phyloP scores from a whole-genome alignment of 1,140 invertebrate species.

The Drosophila seguyi region DNA sequence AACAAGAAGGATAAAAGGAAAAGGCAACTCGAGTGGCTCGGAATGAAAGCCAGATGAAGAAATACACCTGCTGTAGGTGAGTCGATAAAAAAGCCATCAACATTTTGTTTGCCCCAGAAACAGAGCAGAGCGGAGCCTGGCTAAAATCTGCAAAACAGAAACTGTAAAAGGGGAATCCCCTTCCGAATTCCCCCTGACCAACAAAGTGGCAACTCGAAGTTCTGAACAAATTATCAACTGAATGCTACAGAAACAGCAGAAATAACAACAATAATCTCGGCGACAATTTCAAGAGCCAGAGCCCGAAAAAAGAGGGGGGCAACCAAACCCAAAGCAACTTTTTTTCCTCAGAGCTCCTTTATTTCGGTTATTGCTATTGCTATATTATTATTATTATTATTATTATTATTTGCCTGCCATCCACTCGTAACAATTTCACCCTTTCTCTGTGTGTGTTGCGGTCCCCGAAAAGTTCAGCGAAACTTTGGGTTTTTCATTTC shows the following conservation, averaged over 20 bases:
- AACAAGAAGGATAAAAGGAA: constrained; percentile 14
- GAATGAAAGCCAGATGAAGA: constrained; percentile 51
- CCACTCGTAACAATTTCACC: constrained; percentile 64
- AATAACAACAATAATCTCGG: constrained; percentile 74
- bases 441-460: constrained; percentile 41
- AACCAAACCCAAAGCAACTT: constrained; percentile 54
- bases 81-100: constrained; percentile 74
- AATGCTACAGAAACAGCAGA: constrained; percentile 57
- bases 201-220: constrained; percentile 56
- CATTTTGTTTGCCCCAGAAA: constrained; percentile 59
- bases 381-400: constrained; percentile 67
- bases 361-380: constrained; percentile 68
- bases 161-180: constrained; percentile 19
- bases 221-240: constrained; percentile 78
- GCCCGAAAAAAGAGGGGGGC: constrained; percentile 41
- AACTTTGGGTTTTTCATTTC: constrained; percentile 51
- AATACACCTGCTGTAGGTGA: constrained; percentile 66
- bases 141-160: constrained; percentile 55
- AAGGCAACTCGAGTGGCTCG: constrained; percentile 39
- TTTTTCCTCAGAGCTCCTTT: constrained; percentile 42
- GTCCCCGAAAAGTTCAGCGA: constrained; percentile 44
- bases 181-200: constrained; percentile 5
- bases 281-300: constrained; percentile 62
- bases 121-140: constrained; percentile 5
- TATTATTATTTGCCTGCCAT: constrained; percentile 76